phyloP scores from a whole-genome alignment of 2,888 invertebrate genomes.

The Calameuta idolon region DNA sequence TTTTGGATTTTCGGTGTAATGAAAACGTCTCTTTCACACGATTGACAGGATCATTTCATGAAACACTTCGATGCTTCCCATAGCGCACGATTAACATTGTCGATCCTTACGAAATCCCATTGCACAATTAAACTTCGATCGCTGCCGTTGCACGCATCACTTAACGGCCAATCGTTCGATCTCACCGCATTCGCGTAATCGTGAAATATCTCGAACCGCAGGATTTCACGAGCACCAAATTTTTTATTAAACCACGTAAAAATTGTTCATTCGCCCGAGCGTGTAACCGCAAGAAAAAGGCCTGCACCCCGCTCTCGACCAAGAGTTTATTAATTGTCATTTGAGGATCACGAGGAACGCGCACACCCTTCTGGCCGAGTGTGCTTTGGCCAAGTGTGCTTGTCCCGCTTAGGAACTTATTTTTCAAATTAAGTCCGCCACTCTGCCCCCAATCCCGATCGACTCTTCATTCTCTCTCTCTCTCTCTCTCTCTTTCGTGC shows the following conservation, averaged over 20 bases:
- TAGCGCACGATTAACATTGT: neutral
- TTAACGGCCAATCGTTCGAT: neutral
- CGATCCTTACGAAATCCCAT: neutral
- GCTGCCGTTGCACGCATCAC: neutral
- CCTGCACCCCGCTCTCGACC: slow-evolving; percentile 19
- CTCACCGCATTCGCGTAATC: neutral
- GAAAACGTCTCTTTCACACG: neutral
- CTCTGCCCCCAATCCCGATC: slow-evolving; percentile 24
- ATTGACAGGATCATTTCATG: neutral
- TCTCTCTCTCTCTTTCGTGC: neutral
- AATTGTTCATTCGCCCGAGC: neutral
- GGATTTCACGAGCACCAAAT: neutral
- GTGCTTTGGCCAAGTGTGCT: slow-evolving; percentile 65
- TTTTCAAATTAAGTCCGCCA: slow-evolving; percentile 60
- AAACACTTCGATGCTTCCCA: neutral
- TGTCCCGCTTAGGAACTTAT: slow-evolving; percentile 57
- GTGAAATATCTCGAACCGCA: neutral
- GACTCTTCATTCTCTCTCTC: neutral
- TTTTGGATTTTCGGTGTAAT: neutral
- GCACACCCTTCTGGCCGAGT: slow-evolving; percentile 57
- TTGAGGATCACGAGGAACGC: neutral
- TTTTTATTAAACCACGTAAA: neutral
- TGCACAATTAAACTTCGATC: neutral
- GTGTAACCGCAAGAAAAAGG: neutral
- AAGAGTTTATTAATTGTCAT: slow-evolving; percentile 14